These are phyloP conservation scores for Aphrocallistes beatrix DNA, from an alignment of 37 sponge, comb jelly and placozoan species.

Conservation along the genomic window DNA sequence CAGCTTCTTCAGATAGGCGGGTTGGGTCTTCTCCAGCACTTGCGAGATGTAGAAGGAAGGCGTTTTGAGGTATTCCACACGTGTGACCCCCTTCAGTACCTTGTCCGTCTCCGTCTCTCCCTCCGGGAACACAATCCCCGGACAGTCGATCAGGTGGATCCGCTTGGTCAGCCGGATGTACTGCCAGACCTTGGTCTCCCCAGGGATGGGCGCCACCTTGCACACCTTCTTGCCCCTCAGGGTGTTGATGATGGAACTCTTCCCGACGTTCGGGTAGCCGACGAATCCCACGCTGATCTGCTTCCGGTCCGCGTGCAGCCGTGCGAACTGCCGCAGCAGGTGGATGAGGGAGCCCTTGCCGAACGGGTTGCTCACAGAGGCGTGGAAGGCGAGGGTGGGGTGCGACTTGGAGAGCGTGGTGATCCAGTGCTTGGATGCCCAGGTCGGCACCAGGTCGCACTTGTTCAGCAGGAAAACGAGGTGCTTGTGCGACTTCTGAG, in stretches of 20 bases:
- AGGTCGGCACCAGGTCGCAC: slow-evolving; percentile 96
- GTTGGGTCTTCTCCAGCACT: slow-evolving; percentile 68
- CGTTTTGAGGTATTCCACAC: slow-evolving; percentile 81
- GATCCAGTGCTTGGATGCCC: slow-evolving; percentile 90
- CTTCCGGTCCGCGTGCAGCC: not conserved
- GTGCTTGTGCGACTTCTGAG: slow-evolving; percentile 93
- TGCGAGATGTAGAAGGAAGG: slow-evolving; percentile 76
- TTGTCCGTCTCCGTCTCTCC: slow-evolving; percentile 85
- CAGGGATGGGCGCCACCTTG: slow-evolving; percentile 92
- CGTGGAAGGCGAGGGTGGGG: slow-evolving; percentile 97
- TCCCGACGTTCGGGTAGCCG: slow-evolving; percentile 97
- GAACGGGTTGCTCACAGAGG: slow-evolving; percentile 87
- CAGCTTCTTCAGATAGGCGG: slow-evolving; percentile 63
- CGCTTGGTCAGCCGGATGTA: slow-evolving; percentile 84
- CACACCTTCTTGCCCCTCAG: slow-evolving; percentile 87
- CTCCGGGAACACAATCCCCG: slow-evolving; percentile 91
- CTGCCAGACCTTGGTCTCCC: slow-evolving; percentile 99
- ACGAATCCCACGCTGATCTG: slow-evolving; percentile 89
- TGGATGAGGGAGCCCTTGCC: slow-evolving; percentile 96
- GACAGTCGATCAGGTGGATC: slow-evolving; percentile 95
- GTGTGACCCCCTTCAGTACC: slow-evolving; percentile 89
- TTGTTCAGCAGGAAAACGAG: slow-evolving; percentile 90
- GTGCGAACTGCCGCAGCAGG: slow-evolving; percentile 88
- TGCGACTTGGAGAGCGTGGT: slow-evolving; percentile 63
- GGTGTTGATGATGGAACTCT: slow-evolving; percentile 96